Base-by-base conservation (phyloP, 2,797 vertebrate genomes). In the Diplodus puntazzo region DNA sequence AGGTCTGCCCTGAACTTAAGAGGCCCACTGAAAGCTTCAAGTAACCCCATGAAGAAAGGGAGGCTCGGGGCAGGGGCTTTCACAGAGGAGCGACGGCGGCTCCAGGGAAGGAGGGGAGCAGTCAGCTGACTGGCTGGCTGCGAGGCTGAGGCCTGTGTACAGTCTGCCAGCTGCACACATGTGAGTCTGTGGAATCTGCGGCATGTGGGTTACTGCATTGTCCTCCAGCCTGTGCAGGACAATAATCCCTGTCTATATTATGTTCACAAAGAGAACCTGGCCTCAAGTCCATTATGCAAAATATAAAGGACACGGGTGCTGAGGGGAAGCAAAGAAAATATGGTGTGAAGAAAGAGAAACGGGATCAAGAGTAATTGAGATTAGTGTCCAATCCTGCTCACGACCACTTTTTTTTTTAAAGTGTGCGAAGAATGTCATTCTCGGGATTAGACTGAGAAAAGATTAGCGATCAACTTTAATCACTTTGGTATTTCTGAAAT, bases 141-240 rank as follows among this genome's bases (percentile, higher is more conserved):
- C 45, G 62, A 34, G 64, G 68, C 78, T 65, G 77, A 64, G 61
- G 66, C 78, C 75, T 76, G 67, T 77, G 79, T 87, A 87, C 89
- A 86, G 88, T 90, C 83, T 78, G 78, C 79, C 80, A 76, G 84
- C 79, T 79, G 62, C 89, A 91, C 79, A 82, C 85, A 78, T 90
- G 87, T 84, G 78, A 86, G 75, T 80, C 76, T 81, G 67, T 79
- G 91, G 92, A 94, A 94, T 94, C 88, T 84, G 73, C 85, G 89
- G 92, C 84, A 93, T 92, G 89, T 88, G 62, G 83, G 74, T 79
- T 69, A 79, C 72, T 89, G 80, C 81, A 91, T 94, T 95, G 91
- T 91, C 80, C 86, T 85, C 84, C 64, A 85, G 82, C 57, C 73
- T 75, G 61, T 55, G 21, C 62, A 75, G 34, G 67, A 88, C 86